Base-by-base conservation (phyloP, 2,797 vertebrate genomes). In the Mionectes olivaceus region DNA sequence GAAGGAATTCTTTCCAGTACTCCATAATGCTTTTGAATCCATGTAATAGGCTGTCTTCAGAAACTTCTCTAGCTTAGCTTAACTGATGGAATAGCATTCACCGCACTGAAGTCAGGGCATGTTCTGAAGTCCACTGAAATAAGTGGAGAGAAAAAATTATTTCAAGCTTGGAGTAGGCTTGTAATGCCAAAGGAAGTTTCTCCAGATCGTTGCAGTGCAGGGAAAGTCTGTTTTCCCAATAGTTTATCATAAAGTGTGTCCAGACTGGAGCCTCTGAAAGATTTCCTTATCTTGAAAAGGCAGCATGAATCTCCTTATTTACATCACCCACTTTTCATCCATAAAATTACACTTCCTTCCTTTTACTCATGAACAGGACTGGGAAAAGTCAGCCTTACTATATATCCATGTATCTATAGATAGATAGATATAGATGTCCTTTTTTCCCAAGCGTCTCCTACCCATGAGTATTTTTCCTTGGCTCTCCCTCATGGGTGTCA, bases 271-370 rank as follows among this genome's bases (percentile, higher is more conserved):
- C 60, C 95, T 93, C 91, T 70, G 59, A 71, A 91, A 79, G 87
- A 90, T 70, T 95, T 89, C 67, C 80, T 96, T 94, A 94, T 94
- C 92, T 95, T 87, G 74, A 87, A 94, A 82, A 91, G 91, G 91
- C 94, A 94, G 77, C 59, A 64, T 64, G 73, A 82, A 84, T 91
- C 83, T 89, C 52, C 39, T 88, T 94, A 87, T 84, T 96, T 93
- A 82, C 90, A 94, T 93, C 64, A 76, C 74, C 67, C 70, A 17
- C 69, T 90, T 93, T 95, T 93, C 43, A 88, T 85, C 87, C 68
- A 70, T 91, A 78, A 97, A 92, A 96, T 91, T 53, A 65, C 52
- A 76, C 59, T 95, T 95, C 80, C 87, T 96, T 90, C 87, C 85
- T 94, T 79, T 84, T 57, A 56, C 80, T 94, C 67, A 90, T 49